phyloP scores from a whole-genome alignment of 92 coral and sea anemone species.

The Parazoanthus swiftii region DNA sequence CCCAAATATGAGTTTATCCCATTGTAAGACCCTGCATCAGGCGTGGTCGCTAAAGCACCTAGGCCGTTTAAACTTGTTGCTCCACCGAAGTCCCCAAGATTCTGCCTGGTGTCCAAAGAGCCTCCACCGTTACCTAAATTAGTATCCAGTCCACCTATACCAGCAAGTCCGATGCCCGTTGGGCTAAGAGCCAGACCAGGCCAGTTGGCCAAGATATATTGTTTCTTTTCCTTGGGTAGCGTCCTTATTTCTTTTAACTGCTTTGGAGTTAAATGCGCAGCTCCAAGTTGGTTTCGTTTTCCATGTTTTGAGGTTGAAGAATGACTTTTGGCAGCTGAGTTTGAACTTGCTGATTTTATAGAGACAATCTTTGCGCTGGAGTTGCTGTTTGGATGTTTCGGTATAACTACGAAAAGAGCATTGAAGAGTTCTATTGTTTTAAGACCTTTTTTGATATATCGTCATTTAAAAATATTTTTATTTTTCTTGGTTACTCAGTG shows the following conservation, averaged over 20 bases:
- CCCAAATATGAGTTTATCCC: conserved; percentile 44
- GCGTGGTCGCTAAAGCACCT: conserved; percentile 22
- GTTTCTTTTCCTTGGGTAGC: conserved; percentile 69
- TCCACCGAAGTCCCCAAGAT: conserved; percentile 52
- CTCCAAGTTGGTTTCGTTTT: conserved; percentile 8
- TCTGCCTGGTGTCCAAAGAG: conserved; percentile 49
- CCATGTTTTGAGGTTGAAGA: conserved; percentile 11
- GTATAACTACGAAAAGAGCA: conserved; percentile 20
- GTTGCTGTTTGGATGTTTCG: conserved; percentile 8
- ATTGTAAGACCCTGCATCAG: conserved; percentile 38
- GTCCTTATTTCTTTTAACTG: conserved; percentile 11
- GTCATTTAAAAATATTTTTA: no score
- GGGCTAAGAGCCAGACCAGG: conserved; percentile 56
- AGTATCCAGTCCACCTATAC: conserved; percentile 40
- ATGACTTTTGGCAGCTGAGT: neutral
- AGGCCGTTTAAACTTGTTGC: conserved; percentile 29
- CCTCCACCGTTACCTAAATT: conserved; percentile 23
- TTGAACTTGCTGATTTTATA: neutral
- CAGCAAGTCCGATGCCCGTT: conserved; percentile 34
- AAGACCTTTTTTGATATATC: neutral
- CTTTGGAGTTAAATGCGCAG: neutral
- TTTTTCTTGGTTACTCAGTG: no score
- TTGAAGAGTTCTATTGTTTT: neutral
- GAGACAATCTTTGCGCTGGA: neutral
- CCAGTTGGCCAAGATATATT: conserved; percentile 70